A percentile compares a stretch with the other conserved stretches of the same genome.
Evolutionary conservation across 2,113 vertebrate genomes (phyloP).

Genomic region (Lontra canadensis): DNA sequence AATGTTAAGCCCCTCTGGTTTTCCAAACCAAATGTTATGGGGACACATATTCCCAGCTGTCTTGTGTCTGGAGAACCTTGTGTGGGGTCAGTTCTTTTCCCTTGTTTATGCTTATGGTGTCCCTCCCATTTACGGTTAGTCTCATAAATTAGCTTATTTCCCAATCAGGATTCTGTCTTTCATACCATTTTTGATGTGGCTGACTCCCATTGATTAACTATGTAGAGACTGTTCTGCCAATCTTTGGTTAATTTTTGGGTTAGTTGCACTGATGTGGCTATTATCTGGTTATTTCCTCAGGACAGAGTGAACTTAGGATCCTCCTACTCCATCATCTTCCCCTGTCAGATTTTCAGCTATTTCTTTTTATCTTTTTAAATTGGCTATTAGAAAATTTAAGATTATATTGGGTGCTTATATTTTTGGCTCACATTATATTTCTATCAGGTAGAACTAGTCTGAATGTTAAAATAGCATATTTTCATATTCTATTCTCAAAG

Average conservation of each 20-base stretch:
- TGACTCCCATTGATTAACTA: background rate
- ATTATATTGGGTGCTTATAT: background rate
- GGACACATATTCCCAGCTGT: background rate
- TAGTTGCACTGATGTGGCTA: background rate
- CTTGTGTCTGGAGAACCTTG: background rate
- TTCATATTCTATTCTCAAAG: background rate
- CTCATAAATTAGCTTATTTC: background rate
- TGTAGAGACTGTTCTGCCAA: background rate
- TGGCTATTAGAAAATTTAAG: too few species aligned
- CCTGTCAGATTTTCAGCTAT: background rate
- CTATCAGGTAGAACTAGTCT: background rate
- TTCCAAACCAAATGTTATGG: background rate
- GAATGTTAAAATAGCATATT: background rate
- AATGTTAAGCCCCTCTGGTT: background rate
- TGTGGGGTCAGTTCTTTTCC: background rate
- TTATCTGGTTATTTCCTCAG: background rate
- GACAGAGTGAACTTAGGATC: background rate
- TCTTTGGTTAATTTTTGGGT: background rate
- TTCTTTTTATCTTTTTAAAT: background rate
- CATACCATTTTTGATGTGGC: background rate
- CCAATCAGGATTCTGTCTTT: background rate
- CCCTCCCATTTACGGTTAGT: background rate
- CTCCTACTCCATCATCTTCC: background rate
- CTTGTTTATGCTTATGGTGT: background rate
- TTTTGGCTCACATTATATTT: background rate